phyloP scores from a whole-genome alignment of 1,140 invertebrate genomes.

The Trachymyrmex septentrionalis region DNA sequence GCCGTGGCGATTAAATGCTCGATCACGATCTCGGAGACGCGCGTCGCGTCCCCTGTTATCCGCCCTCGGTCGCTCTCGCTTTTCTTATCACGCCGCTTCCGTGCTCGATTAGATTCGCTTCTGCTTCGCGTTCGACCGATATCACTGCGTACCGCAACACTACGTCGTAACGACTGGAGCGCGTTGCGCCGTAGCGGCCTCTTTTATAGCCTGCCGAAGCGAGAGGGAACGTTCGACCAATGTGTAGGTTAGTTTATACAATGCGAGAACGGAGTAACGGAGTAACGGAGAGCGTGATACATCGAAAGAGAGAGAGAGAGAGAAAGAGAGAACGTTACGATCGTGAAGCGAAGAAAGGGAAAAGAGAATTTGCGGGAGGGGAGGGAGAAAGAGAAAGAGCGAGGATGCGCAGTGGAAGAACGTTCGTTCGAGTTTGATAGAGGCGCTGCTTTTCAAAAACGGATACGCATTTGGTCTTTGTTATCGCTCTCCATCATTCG shows the following conservation, averaged over 20 bases:
- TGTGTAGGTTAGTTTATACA: neutral
- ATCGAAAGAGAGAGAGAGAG: neutral
- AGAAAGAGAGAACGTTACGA: slow-evolving; percentile 8
- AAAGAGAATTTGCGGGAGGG: too few relatives aligned
- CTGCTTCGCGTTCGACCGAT: neutral
- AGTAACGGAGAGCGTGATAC: slow-evolving; percentile 3
- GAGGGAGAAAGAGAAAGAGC: neutral
- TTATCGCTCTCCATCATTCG: neutral
- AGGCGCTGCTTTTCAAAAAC: slow-evolving; percentile 36
- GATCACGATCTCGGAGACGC: slow-evolving; percentile 24
- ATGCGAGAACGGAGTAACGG: neutral
- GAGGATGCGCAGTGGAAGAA: neutral
- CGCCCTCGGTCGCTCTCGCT: slow-evolving; percentile 28
- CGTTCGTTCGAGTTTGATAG: slow-evolving; percentile 24
- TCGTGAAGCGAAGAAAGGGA: neutral
- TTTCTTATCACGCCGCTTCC: slow-evolving; percentile 4
- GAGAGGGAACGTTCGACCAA: neutral
- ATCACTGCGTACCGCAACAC: neutral
- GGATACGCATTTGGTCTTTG: neutral
- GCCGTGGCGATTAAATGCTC: slow-evolving; percentile 5
- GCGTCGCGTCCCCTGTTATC: neutral
- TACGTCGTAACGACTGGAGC: slow-evolving; percentile 53
- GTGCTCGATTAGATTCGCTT: slow-evolving; percentile 15
- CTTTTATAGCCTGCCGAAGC: slow-evolving; percentile 65
- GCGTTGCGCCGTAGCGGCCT: neutral